Conservation (phyloP, 2,113 vertebrate genomes). For the Scytalopus superciliaris region DNA sequence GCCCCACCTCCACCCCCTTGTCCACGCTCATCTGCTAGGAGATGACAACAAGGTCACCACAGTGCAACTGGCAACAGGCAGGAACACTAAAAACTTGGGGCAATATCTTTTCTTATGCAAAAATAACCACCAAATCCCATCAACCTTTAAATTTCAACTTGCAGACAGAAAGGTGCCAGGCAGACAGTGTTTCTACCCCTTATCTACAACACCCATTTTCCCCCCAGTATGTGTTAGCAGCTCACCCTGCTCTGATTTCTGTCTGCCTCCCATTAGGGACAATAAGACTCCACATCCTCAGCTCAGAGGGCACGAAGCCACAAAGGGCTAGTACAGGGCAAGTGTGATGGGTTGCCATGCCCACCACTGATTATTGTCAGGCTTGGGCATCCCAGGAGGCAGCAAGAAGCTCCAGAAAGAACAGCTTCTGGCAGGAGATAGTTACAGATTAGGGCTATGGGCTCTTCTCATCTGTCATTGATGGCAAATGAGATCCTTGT, state of each 20-base stretch:
- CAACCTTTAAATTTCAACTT: background rate
- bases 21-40: background rate
- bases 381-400: background rate
- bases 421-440: background rate
- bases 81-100: background rate
- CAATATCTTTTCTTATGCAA: fast-evolving
- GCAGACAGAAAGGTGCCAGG: background rate
- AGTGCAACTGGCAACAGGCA: background rate
- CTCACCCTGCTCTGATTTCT: background rate
- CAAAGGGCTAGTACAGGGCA: background rate
- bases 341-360: background rate
- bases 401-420: background rate
- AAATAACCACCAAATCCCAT: background rate
- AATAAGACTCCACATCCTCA: background rate
- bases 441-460: background rate
- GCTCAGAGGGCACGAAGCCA: background rate
- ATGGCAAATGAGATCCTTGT: background rate
- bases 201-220: background rate
- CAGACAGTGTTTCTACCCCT: background rate
- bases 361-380: background rate
- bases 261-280: fast-evolving
- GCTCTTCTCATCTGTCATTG: background rate
- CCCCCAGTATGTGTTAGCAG: background rate
- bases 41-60: background rate
- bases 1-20: background rate